Conservation (phyloP, 2,888 invertebrate genomes). For the Steinernema hermaphroditum region DNA sequence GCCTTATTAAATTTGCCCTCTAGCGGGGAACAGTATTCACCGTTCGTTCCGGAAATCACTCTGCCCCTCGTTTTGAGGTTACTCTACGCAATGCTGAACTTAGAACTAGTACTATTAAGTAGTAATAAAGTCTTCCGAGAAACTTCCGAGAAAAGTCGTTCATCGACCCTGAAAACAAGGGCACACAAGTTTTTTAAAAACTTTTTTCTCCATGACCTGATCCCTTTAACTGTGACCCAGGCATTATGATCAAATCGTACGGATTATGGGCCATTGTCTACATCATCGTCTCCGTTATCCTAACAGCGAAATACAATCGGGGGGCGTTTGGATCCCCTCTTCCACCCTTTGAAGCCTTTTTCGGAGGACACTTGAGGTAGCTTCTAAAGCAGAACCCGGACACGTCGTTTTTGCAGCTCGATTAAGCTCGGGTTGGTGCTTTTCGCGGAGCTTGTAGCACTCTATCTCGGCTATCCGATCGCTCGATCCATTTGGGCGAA, state of each 20-base stretch:
- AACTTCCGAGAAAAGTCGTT: too few species aligned
- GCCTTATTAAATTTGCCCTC: too few species aligned
- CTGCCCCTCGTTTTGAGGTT: too few species aligned
- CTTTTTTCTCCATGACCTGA: too few species aligned
- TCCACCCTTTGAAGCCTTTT: conserved; percentile 18
- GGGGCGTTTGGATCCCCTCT: conserved; percentile 19
- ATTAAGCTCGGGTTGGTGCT: background rate
- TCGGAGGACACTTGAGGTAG: background rate
- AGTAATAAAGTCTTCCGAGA: too few species aligned
- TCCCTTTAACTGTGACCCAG: too few species aligned
- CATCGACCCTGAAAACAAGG: too few species aligned
- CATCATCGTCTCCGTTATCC: conserved; percentile 1
- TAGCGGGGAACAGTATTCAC: too few species aligned
- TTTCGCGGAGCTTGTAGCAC: background rate
- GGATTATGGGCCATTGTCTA: conserved; percentile 16
- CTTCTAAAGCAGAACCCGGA: too few species aligned
- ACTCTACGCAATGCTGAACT: too few species aligned
- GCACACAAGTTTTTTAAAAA: background rate
- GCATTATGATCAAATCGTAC: background rate
- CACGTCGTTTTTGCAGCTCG: background rate
- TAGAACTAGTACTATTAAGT: too few species aligned
- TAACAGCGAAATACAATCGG: conserved; percentile 6
- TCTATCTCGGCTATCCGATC: conserved; percentile 5
- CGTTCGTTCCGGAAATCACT: too few species aligned
- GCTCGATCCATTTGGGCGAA: conserved; percentile 7